Evolutionary conservation across 1,140 invertebrate species (phyloP), one percentile per base, ranked within the genome.

Genomic region (Acromyrmex charruanus): DNA sequence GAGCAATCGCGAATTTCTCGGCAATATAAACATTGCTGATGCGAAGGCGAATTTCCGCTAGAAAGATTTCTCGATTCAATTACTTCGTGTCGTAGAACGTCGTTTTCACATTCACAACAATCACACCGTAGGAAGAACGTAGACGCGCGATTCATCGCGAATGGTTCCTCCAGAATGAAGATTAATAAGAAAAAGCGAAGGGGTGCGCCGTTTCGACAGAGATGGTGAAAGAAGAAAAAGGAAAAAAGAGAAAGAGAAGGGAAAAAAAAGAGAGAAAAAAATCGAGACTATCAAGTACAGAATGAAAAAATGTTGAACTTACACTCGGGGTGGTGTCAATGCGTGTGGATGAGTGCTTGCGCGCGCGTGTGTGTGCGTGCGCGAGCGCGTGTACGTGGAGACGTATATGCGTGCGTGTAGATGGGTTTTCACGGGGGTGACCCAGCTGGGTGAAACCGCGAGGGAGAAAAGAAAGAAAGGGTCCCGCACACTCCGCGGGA

Each of bases 291-390:
- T 69, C 14, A n/a, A 85, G 16, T 59, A 84, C 71, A 68, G 25
- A 63, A 65, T 79, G 51, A 77, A 28, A 65, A 65, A 87, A 69
- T 55, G n/a, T 74, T 72, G 28, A 84, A 93, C 92, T 93, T 93
- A 93, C 92, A 93, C 91, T 93, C 79, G 91, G 85, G 84, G 72
- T 84, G 89, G 68, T 85, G 88, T 90, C 61, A 89, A 87, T 80
- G 80, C 74, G 69, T 51, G 75, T 85, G 49, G 80, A 63, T 21
- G 80, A 66, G 55, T 25, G 55, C 31, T 51, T 18, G 44, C 31
- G 31, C 28, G 53, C 18, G 72, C 12, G 53, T 12, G 16, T 6
- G 58, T 18, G 21, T 39, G 53, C 7, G 81, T 21, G n/a, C 21
- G 39, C 61, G 77, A 49, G 39, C 39, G n/a, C 10, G 25, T 9